Base-by-base conservation (phyloP, 1,140 invertebrate species). In the Ceratina calcarata region DNA sequence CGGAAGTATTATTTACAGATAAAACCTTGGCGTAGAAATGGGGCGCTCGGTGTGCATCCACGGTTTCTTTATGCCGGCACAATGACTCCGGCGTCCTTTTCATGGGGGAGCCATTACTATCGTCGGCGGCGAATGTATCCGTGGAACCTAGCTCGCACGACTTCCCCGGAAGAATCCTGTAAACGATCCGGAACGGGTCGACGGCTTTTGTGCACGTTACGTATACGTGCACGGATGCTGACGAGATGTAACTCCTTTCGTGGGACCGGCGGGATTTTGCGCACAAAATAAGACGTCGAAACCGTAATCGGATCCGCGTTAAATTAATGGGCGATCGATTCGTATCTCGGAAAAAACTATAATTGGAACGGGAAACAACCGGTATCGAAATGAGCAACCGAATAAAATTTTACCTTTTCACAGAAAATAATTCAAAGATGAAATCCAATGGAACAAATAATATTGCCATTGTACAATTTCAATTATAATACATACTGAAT, bases 1-100 rank as follows among this genome's bases (percentile, higher is more conserved):
- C 69, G 81, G 58, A 82, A 78, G 81, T 84, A 83, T 84, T 84
- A 84, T 84, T 84, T 84, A 84, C 81, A 74, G 65, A 83, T 82
- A 84, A 84, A 84, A 74, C 55, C 58, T n/a, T n/a, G 51, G 58
- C 60, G 51, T 4, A 62, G 69, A 73, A 67, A 60, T n/a, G 66
- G 58, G 37, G 37, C 51, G 61, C 67, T 51, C 51, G 81, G 45
- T 67, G 73, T 57, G 62, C 51, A 55, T 74, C 67, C 82, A 81
- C 67, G 68, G 55, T 66, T 84, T 84, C 82, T 84, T 84, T 83
- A 79, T 84, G 49, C 53, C 66, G 60, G 53, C 57, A 83, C 71
- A 84, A 84, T 84, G 76, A 83, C 82, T 73, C 62, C 27, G 49
- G 37, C 60, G 67, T 83, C 60, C 81, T 79, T 58, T 70, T 73